phyloP scores from a whole-genome alignment of 2,888 invertebrate species.

The Bursaphelenchus okinawaensis region DNA sequence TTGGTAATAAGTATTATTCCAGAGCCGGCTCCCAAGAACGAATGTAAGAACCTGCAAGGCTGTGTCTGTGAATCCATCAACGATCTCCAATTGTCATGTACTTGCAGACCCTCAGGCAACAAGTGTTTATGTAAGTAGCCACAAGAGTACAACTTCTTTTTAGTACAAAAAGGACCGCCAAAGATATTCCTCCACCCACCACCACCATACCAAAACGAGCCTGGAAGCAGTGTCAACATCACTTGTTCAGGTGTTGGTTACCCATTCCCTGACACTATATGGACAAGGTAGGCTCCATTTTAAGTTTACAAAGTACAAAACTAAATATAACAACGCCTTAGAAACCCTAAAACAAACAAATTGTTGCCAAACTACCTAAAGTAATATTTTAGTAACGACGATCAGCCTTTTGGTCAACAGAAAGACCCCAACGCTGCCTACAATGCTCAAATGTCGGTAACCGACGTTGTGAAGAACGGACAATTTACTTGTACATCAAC shows the following conservation, averaged over 20 bases:
- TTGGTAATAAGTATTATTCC: no score
- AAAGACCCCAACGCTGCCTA: slow-evolving; percentile 20
- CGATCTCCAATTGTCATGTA: slow-evolving; percentile 47
- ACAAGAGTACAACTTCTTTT: slow-evolving; percentile 7
- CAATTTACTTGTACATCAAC: slow-evolving; percentile 53
- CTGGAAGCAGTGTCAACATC: slow-evolving; percentile 55
- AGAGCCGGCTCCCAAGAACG: slow-evolving; percentile 53
- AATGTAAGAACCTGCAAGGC: slow-evolving; percentile 51
- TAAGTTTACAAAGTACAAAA: no score
- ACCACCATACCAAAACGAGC: slow-evolving; percentile 50
- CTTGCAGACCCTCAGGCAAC: slow-evolving; percentile 40
- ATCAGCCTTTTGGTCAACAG: slow-evolving; percentile 18
- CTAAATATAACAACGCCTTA: no score
- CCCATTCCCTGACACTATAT: slow-evolving; percentile 54
- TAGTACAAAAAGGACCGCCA: slow-evolving; percentile 47
- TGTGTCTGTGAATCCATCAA: slow-evolving; percentile 49
- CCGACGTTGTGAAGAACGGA: slow-evolving; percentile 48
- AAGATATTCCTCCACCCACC: slow-evolving; percentile 53
- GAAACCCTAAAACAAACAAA: no score
- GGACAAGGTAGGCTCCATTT: slow-evolving; percentile 48
- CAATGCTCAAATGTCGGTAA: slow-evolving; percentile 47
- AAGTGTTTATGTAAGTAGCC: slow-evolving; percentile 45
- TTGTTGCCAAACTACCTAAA: no score
- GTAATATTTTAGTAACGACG: slow-evolving; percentile 31
- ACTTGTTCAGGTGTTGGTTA: slow-evolving; percentile 53